phyloP scores from a whole-genome alignment of 2,797 vertebrate species.

The Xiphorhynchus erythropygius region DNA sequence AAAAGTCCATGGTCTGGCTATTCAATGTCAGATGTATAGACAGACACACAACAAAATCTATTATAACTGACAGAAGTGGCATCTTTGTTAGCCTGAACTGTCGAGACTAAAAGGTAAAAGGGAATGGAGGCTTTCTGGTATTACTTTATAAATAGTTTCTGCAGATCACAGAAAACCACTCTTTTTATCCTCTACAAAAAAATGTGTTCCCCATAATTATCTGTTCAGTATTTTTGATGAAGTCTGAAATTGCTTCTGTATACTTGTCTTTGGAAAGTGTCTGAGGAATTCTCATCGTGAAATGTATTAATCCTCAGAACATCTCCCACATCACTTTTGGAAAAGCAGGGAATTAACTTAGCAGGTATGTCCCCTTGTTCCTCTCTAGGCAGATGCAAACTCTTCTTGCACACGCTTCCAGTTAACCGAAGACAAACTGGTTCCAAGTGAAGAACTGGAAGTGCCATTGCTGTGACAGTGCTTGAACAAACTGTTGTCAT shows the following conservation, averaged over 20 bases:
- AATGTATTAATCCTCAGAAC: neutral
- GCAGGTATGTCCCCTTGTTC: neutral
- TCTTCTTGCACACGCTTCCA: neutral
- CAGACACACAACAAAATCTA: neutral
- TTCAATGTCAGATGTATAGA: neutral
- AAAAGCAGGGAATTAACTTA: neutral
- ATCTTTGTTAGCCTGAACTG: neutral
- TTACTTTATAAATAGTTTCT: neutral
- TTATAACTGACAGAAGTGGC: neutral
- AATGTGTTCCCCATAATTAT: neutral
- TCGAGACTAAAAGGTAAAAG: neutral
- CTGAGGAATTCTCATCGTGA: neutral
- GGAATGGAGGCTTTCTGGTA: neutral
- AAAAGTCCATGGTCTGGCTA: neutral
- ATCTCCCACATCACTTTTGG: neutral
- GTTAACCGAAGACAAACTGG: neutral
- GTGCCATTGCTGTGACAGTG: neutral
- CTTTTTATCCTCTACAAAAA: neutral
- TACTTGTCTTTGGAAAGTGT: neutral
- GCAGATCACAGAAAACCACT: neutral
- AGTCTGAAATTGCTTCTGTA: neutral
- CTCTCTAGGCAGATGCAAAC: neutral
- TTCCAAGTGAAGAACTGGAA: neutral
- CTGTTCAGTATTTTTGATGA: neutral
- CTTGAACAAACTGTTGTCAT: neutral